A percentile compares a stretch with the other conserved stretches of the same genome.
Conservation (phyloP, 2,888 invertebrate genomes). For the Neoascia interrupta region DNA sequence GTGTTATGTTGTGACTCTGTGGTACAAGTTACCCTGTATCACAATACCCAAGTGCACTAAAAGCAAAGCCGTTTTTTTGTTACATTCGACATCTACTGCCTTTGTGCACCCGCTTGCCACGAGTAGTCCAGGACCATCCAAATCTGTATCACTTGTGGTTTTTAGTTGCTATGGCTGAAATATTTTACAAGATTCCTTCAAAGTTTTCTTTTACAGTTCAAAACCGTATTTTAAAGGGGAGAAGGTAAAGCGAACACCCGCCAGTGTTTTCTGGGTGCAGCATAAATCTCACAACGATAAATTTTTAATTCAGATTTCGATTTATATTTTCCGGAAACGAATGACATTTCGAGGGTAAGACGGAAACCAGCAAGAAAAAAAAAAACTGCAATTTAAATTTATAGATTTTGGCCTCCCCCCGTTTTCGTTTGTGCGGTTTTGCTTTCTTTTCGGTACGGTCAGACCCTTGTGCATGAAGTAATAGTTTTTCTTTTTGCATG, state of each 20-base stretch:
- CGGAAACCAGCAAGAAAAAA: too few relatives aligned
- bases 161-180: conserved; percentile 31
- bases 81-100: too few relatives aligned
- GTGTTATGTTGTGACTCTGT: neutral
- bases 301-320: conserved; percentile 44
- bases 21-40: conserved; percentile 3
- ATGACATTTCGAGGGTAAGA: conserved; percentile 20
- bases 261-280: conserved; percentile 5
- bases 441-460: neutral
- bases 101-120: too few relatives aligned
- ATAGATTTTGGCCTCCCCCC: conserved; percentile 2
- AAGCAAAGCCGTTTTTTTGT: neutral
- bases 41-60: neutral
- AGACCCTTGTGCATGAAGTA: conserved; percentile 5
- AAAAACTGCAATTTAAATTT: too few relatives aligned
- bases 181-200: conserved; percentile 16
- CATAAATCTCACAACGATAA: conserved; percentile 31
- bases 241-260: neutral
- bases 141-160: too few relatives aligned
- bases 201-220: conserved; percentile 22
- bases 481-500: conserved; percentile 33
- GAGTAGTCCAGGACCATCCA: too few relatives aligned
- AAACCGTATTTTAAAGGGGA: too few relatives aligned
- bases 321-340: conserved; percentile 31
- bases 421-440: conserved; percentile 9